Percentiles rank a stretch among this genome's conserved stretches.
Evolutionary conservation across 1,140 invertebrate genomes (phyloP).

Genomic region (Caenorhabditis briggsae): DNA sequence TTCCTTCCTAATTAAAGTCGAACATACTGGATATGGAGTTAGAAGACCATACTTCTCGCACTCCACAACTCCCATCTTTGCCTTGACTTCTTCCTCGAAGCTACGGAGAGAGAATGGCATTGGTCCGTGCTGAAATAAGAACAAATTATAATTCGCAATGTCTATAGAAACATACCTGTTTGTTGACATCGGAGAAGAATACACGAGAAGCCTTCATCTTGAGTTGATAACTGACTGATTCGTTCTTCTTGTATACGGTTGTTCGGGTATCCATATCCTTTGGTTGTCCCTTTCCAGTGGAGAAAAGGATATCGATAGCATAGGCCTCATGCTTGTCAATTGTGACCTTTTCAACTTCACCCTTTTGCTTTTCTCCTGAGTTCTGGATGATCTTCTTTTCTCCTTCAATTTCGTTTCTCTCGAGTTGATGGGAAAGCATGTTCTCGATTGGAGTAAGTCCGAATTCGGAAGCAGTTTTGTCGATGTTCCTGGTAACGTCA

Average conservation of each 20-base stretch:
- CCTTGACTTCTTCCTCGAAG: conserved; percentile 96
- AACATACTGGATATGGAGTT: conserved; percentile 90
- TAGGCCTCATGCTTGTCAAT: conserved; percentile 98
- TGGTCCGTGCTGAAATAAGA: conserved; percentile 80
- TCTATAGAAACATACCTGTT: conserved; percentile 82
- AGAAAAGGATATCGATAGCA: conserved; percentile 96
- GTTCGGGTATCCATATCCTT: conserved; percentile 92
- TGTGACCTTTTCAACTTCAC: conserved; percentile 96
- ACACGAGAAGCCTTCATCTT: conserved; percentile 95
- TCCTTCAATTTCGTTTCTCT: conserved; percentile 90
- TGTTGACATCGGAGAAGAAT: conserved; percentile 91
- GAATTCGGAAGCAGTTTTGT: conserved; percentile 88
- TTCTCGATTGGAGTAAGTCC: conserved; percentile 97
- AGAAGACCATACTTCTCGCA: conserved; percentile 97
- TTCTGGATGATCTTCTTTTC: conserved; percentile 99
- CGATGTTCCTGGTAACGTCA: conserved; percentile 90
- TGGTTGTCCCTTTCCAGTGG: conserved; percentile 88
- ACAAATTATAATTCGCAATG: not conserved
- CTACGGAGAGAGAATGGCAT: conserved; percentile 85
- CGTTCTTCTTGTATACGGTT: conserved; percentile 98
- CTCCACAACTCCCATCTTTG: conserved; percentile 95
- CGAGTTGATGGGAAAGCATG: conserved; percentile 96
- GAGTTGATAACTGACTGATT: conserved; percentile 91
- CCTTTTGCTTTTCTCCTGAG: conserved; percentile 92
- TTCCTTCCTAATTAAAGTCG: not conserved